Base-by-base conservation (phyloP, 2,113 vertebrate species). In the Terrapene triunguis region DNA sequence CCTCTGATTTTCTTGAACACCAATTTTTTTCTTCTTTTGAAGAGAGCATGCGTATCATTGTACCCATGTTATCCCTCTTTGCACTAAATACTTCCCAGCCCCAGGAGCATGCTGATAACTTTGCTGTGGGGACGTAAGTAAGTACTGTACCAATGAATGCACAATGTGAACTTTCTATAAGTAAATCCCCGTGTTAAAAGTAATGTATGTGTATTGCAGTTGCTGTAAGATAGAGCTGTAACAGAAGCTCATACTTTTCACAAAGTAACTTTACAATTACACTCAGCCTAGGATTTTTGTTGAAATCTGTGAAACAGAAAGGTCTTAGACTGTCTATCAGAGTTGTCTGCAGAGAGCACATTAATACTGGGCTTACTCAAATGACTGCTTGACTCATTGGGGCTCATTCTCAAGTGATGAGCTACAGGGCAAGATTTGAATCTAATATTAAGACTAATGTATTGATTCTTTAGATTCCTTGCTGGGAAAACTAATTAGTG, bases 391-490 rank as follows among this genome's bases (percentile, higher is more conserved):
- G 65, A 84, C 87, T 98, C 95, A 57, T 55, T 47, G 92, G 96
- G 97, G 91, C 84, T 74, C 51, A 22, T n/a, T 76, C 91, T 95
- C 90, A 90, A 95, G 94, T 79, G 93, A 94, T 95, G 80, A 83
- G 91, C 95, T 97, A 93, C 32, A 89, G 78, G 95, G 80, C 83
- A 96, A 88, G 89, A 87, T 32, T 38, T 82, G 90, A 96, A 96
- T 96, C 91, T 97, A 92, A 91, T 92, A 96, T 94, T 90, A 69
- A 94, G 91, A 91, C 82, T 93, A 95, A 96, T 90, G 89, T 95
- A 97, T 93, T 74, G 92, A 97, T 97, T 95, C 89, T 95, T 95
- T 83, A 97, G 81, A 95, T 93, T 96, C 94, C 82, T 94, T 97
- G 78, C 91, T 94, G 90, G 93, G 96, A 97, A 97, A 97, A 94